phyloP scores from a whole-genome alignment of 2,888 invertebrate species.

The Drosophila bunnanda region DNA sequence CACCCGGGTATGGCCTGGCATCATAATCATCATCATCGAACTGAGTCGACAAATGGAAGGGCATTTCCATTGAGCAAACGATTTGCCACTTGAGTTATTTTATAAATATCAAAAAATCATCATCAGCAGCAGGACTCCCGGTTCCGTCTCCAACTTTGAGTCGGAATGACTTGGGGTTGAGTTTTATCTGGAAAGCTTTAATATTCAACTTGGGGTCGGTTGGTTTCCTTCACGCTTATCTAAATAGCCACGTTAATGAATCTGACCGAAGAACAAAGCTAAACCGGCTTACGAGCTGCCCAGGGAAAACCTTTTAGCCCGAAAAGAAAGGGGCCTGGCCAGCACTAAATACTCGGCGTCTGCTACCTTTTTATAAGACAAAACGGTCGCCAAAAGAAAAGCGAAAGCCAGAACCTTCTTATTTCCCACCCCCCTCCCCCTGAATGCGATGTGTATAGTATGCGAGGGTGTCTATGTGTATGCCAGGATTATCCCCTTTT shows the following conservation, averaged over 20 bases:
- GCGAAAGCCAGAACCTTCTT: constrained; percentile 57
- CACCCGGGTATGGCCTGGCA: no score
- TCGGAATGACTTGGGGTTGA: constrained; percentile 6
- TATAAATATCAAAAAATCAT: constrained; percentile 80
- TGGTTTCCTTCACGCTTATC: constrained; percentile 66
- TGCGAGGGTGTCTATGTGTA: constrained; percentile 50
- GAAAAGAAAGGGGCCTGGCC: constrained; percentile 21
- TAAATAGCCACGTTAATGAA: constrained; percentile 81
- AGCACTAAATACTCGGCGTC: constrained; percentile 69
- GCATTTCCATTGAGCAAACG: constrained; percentile 82
- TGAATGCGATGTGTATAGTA: constrained; percentile 39
- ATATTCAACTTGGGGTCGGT: constrained; percentile 51
- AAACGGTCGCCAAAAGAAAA: constrained; percentile 53
- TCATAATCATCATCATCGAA: constrained; percentile 30
- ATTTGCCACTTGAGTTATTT: constrained; percentile 83
- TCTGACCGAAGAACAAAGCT: constrained; percentile 72
- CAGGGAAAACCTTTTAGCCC: constrained; percentile 70
- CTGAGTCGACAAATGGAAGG: constrained; percentile 72
- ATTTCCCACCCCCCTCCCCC: constrained; percentile 37
- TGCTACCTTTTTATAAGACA: constrained; percentile 67
- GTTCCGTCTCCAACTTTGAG: constrained; percentile 5
- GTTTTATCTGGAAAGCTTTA: constrained; percentile 56
- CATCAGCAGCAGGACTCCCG: constrained; percentile 46
- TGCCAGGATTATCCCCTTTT: constrained; percentile 75
- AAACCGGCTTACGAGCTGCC: constrained; percentile 67